These are phyloP conservation scores for Trinorchestia longiramus DNA, from an alignment of 1,140 invertebrate genomes.

Conservation along the genomic window DNA sequence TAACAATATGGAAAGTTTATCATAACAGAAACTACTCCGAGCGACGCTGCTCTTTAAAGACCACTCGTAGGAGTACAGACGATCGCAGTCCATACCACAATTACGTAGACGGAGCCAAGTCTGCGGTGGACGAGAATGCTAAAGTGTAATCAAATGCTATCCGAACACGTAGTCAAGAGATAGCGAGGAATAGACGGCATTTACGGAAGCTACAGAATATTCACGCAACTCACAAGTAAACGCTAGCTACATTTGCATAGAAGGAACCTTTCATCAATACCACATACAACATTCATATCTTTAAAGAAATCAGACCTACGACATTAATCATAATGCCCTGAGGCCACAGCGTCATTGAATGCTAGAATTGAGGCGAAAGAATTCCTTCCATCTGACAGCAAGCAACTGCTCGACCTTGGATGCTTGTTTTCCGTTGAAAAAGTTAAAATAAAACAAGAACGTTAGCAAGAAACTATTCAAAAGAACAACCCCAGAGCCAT, in stretches of 20 bases:
- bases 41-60: background rate
- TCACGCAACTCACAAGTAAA: background rate
- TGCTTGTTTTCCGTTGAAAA: background rate
- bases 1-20: slow-evolving; percentile 30
- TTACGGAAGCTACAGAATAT: slow-evolving; percentile 33
- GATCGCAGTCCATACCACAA: background rate
- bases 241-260: slow-evolving; percentile 47
- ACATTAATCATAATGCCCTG: slow-evolving; percentile 18
- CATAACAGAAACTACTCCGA: slow-evolving; percentile 18
- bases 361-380: background rate
- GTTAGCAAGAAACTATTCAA: background rate
- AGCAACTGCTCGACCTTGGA: background rate
- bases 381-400: background rate
- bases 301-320: background rate
- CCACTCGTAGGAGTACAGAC: background rate
- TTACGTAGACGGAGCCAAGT: background rate
- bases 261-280: background rate
- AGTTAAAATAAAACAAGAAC: background rate
- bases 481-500: background rate
- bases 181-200: slow-evolving; percentile 31
- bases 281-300: background rate
- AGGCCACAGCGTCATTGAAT: background rate
- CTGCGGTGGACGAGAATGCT: slow-evolving; percentile 2
- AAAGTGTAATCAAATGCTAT: slow-evolving; percentile 18
- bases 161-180: background rate